These are phyloP conservation scores for Phasianus colchicus DNA, from an alignment of 2,113 vertebrate genomes.

Conservation along the genomic window DNA sequence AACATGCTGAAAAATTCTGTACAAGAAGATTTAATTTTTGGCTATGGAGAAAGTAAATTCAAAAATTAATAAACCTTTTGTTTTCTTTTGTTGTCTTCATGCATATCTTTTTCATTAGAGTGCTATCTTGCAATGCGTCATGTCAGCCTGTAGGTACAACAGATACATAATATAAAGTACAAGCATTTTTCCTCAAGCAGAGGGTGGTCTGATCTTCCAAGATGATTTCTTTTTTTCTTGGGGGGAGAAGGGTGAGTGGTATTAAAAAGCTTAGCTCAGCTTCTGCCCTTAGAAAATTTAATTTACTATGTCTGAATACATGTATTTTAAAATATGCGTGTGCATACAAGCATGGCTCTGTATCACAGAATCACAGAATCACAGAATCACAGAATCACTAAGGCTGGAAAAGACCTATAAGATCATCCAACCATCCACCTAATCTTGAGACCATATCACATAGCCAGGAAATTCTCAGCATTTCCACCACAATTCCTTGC, in stretches of 20 bases:
- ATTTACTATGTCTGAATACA: slow-evolving; percentile 13
- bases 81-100: slow-evolving; percentile 21
- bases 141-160: not conserved
- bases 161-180: not conserved
- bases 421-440: too few species aligned
- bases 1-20: not conserved
- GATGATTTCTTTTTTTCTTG: slow-evolving; percentile 29
- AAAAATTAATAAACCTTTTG: not conserved
- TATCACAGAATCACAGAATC: too few species aligned
- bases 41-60: not conserved
- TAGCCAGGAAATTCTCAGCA: not conserved
- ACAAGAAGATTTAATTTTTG: slow-evolving; percentile 7
- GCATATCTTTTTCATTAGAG: not conserved
- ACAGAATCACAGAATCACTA: too few species aligned
- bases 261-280: slow-evolving; percentile 34
- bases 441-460: not conserved
- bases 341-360: not conserved
- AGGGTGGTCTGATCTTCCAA: slow-evolving; percentile 9
- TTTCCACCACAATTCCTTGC: not conserved
- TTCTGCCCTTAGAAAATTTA: slow-evolving; percentile 37
- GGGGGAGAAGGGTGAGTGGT: too few species aligned
- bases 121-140: slow-evolving; percentile 2
- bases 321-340: slow-evolving; percentile 16
- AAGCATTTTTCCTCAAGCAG: slow-evolving; percentile 27
- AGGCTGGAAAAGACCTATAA: too few species aligned